Base-by-base conservation (phyloP, 1,140 invertebrate genomes). In the Nephila pilipes region DNA sequence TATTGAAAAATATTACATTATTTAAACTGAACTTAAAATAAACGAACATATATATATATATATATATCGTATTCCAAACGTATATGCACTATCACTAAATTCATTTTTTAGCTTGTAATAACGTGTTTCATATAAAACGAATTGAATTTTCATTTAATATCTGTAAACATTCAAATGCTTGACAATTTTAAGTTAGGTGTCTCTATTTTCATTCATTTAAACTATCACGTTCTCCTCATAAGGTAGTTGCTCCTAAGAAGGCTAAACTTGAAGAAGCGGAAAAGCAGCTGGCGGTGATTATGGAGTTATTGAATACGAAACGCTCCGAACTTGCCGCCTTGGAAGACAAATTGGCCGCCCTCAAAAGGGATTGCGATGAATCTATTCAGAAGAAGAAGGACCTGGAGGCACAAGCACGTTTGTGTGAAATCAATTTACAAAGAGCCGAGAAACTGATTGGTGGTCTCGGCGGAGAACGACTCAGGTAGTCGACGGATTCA, bases 381-480 rank as follows among this genome's bases (percentile, higher is more conserved):
- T 96, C 96, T 95, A 95, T 96, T 91, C 95, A 96, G 89, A 96
- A 96, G 94, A 97, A 97, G 95, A 96, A 97, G 94, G 96, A 96
- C 22, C 96, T 98, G 93, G 97, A 97, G 94, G 97, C 97, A 80
- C 98, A 99, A 95, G 98, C 98, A 38, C 96, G 98, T 94, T 96
- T 97, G 22, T 99, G 99, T 94, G 97, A 97, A 55, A 97, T 97
- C 94, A 99, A 99, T 95, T 95, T 99, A 63, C 97, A 98, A 94
- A 96, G 99, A 93, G 99, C 99, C 0, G 98, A 99, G 95, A 98
- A 99, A 96, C 96, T 99, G 80, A 98, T 99, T 83, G 94, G 97
- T 12, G 98, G 97, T 0, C 95, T 99, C 20, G 98, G 98, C 6
- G 97, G 98, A 90, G 97, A 99, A 95, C 97, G 98, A 95, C 96